Evolutionary conservation across 1,140 invertebrate species (phyloP).

Genomic region (Temnothorax nylanderi): DNA sequence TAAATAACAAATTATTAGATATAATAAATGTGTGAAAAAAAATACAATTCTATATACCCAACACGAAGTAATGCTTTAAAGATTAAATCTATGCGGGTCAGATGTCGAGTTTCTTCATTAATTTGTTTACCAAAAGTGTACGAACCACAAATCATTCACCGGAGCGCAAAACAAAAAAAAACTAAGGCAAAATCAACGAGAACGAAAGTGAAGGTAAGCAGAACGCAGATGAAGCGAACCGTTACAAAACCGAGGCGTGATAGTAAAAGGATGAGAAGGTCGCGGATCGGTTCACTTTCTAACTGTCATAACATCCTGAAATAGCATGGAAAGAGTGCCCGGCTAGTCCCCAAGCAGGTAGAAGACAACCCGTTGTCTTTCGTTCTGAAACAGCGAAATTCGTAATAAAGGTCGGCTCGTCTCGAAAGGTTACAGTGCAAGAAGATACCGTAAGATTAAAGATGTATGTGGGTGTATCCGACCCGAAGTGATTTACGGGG

Average conservation of each 20-base stretch:
- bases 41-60: background rate
- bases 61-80: background rate
- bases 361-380: conserved; percentile 21
- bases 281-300: conserved; percentile 65
- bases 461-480: background rate
- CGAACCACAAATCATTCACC: conserved; percentile 8
- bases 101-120: background rate
- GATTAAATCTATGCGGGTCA: background rate
- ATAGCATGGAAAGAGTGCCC: conserved; percentile 6
- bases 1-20: background rate
- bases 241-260: conserved; percentile 60
- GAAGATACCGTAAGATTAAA: conserved; percentile 23
- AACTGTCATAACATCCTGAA: conserved; percentile 58
- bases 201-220: conserved; percentile 74
- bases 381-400: conserved; percentile 19
- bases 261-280: conserved; percentile 65
- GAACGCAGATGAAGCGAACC: conserved; percentile 38
- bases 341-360: background rate
- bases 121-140: background rate
- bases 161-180: conserved; percentile 23
- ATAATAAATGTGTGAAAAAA: background rate
- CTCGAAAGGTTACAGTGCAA: conserved; percentile 3
- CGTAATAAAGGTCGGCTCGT: conserved; percentile 18
- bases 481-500: background rate
- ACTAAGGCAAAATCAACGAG: conserved; percentile 53